Percentiles rank a stretch among this genome's conserved stretches.
Evolutionary conservation across 2,113 vertebrate genomes (phyloP).

Genomic region (Hippopotamus amphibius): DNA sequence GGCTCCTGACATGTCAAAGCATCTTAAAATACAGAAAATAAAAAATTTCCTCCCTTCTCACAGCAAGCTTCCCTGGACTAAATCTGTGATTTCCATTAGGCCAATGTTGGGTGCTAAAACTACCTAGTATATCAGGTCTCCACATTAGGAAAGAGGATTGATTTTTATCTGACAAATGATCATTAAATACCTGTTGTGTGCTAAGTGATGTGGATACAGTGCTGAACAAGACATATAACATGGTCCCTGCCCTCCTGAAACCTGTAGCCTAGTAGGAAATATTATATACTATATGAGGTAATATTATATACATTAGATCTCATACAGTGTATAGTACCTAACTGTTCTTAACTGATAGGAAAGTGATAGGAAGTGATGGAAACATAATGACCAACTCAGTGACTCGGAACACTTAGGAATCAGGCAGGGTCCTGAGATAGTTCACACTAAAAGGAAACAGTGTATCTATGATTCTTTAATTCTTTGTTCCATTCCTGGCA

Average conservation of each 20-base stretch:
- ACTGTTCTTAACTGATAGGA: not conserved
- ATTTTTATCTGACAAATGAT: constrained; percentile 11
- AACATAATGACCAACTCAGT: not conserved
- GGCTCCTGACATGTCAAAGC: not conserved
- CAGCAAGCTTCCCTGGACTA: not conserved
- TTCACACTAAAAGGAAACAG: not conserved
- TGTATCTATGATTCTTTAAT: not conserved
- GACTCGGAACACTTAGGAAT: not conserved
- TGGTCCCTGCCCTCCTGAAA: not conserved
- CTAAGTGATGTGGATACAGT: not conserved
- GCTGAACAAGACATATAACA: not conserved
- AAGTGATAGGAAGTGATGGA: not conserved
- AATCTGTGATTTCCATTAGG: not conserved
- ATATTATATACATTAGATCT: not conserved
- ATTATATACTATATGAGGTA: not conserved
- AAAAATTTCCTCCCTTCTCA: not conserved
- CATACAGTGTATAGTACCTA: not conserved
- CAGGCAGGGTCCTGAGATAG: not conserved
- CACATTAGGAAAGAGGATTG: not conserved
- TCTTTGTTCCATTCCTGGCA: not conserved
- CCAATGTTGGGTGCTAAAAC: not conserved
- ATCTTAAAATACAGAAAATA: not conserved
- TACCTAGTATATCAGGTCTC: not conserved
- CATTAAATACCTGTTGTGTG: not conserved
- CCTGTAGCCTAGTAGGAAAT: not conserved